These are phyloP conservation scores for Lysiphlebus fabarum DNA, from an alignment of 1,140 invertebrate species.

Conservation along the genomic window DNA sequence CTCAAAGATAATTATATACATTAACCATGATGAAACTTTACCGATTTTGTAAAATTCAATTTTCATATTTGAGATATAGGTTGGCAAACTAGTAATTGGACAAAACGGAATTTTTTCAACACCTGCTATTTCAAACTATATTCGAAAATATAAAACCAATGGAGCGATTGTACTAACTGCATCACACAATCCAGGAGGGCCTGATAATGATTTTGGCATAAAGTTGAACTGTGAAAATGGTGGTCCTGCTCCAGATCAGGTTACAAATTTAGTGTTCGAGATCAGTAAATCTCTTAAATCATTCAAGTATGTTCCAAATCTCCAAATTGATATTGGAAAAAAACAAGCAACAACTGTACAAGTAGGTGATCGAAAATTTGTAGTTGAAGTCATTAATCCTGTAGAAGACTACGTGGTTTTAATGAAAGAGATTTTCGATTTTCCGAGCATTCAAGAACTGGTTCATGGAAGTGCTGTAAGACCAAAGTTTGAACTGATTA, in stretches of 20 bases:
- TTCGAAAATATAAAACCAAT: slow-evolving; percentile 80
- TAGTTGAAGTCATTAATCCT: slow-evolving; percentile 88
- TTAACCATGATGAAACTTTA: background rate
- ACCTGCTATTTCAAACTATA: slow-evolving; percentile 91
- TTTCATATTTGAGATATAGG: slow-evolving; percentile 55
- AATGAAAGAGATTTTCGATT: slow-evolving; percentile 99
- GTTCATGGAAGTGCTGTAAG: slow-evolving; percentile 66
- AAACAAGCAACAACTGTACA: slow-evolving; percentile 57
- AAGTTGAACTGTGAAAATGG: slow-evolving; percentile 98
- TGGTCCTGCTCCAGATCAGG: slow-evolving; percentile 88
- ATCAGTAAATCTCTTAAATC: slow-evolving; percentile 73
- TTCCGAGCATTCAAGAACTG: slow-evolving; percentile 73
- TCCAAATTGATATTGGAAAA: slow-evolving; percentile 74
- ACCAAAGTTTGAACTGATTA: slow-evolving; percentile 78
- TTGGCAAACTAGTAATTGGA: slow-evolving; percentile 81
- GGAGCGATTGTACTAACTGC: slow-evolving; percentile 97
- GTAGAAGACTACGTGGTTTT: slow-evolving; percentile 85
- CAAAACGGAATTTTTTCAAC: slow-evolving; percentile 95
- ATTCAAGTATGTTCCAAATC: slow-evolving; percentile 76
- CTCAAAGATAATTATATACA: background rate
- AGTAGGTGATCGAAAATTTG: slow-evolving; percentile 73
- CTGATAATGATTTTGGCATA: slow-evolving; percentile 96
- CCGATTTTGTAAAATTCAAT: slow-evolving; percentile 18
- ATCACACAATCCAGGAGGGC: slow-evolving; percentile 98
- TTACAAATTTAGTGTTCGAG: slow-evolving; percentile 88